Evolutionary conservation across 2,888 invertebrate species (phyloP), one percentile per base, ranked within the genome.

Genomic region (Caenorhabditis sulstoni): DNA sequence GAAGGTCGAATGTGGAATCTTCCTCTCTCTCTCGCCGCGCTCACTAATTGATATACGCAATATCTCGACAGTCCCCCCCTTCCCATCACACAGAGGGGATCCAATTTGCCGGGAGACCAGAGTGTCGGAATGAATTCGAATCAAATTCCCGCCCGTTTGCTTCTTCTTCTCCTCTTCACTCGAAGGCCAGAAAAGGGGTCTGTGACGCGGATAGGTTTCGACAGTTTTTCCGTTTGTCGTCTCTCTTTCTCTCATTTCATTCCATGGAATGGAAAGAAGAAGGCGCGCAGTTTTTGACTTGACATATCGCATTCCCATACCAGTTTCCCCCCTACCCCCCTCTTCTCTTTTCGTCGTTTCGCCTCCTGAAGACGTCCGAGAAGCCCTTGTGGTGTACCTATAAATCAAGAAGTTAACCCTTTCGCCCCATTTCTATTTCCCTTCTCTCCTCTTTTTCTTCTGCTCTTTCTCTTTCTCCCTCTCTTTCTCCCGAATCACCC

Each of bases 61-160:
- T 29, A 29, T 29, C 29, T 29, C n/a, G 29, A 7, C 29, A 3
- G 29, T 29, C 29, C 7, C 29, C 29, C 20, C 18, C 3, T 12
- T 52, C 52, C 18, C 22, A 8, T 14, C 50, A 50, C 50, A 12
- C 5, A 50, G n/a, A n/a, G n/a, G n/a, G n/a, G n/a, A 22, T 52
- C 52, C 52, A 52, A 52, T 52, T 52, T 52, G 23, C 22, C 7
- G 41, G 50, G 9, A 23, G 45, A 41, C 45, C 18, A 18, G 44
- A n/a, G 16, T 61, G 68, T 61, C 68, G 59, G 61, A 61, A 52
- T 59, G 59, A 49, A 68, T 68, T 61, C 50, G 23, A 61, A 61
- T 68, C 68, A 70, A 53, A 62, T 37, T 70, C 29, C 53, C 50
- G 39, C 49, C 47, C 53, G 11, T 18, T 29, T 29, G 22, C 39